A percentile compares a stretch with the other conserved stretches of the same genome.
phyloP scores from a whole-genome alignment of 2,888 invertebrate genomes.

The Cecidostiba fungosa region DNA sequence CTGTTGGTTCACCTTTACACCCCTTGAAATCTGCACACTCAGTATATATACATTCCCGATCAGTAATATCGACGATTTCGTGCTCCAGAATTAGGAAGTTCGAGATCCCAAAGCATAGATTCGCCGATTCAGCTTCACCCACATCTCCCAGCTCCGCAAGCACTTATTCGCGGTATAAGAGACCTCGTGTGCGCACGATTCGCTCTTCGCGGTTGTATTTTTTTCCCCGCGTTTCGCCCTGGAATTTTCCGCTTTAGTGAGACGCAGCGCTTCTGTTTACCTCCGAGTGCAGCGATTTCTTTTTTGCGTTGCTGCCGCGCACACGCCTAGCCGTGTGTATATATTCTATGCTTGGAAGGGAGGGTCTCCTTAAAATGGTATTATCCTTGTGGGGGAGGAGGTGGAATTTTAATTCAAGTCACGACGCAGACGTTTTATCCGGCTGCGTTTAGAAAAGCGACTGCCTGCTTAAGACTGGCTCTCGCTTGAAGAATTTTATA shows the following conservation, averaged over 20 bases:
- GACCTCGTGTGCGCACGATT: neutral
- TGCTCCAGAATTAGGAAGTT: slow-evolving; percentile 51
- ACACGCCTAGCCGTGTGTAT: neutral
- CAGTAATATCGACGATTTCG: slow-evolving; percentile 48
- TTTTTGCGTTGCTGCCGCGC: neutral
- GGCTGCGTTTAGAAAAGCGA: slow-evolving; percentile 1
- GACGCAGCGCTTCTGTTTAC: slow-evolving; percentile 31
- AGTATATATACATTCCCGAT: slow-evolving; percentile 7
- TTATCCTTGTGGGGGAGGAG: slow-evolving; percentile 24
- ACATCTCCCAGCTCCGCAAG: neutral
- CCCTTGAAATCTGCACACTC: slow-evolving; percentile 36
- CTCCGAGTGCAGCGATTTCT: slow-evolving; percentile 3
- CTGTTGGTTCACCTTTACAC: slow-evolving; percentile 6
- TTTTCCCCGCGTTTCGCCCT: neutral
- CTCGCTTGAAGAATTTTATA: slow-evolving; percentile 37
- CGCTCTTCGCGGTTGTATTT: slow-evolving; percentile 8
- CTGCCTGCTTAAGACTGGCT: neutral
- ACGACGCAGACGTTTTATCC: slow-evolving; percentile 51
- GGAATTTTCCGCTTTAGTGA: slow-evolving; percentile 3
- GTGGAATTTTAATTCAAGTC: slow-evolving; percentile 61
- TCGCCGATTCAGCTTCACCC: slow-evolving; percentile 44
- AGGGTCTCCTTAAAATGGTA: slow-evolving; percentile 42
- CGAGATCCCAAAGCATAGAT: slow-evolving; percentile 3
- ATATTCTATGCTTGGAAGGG: neutral
- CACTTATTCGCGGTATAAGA: neutral